Conservation (phyloP, 2,113 vertebrate species). For the Meriones unguiculatus region DNA sequence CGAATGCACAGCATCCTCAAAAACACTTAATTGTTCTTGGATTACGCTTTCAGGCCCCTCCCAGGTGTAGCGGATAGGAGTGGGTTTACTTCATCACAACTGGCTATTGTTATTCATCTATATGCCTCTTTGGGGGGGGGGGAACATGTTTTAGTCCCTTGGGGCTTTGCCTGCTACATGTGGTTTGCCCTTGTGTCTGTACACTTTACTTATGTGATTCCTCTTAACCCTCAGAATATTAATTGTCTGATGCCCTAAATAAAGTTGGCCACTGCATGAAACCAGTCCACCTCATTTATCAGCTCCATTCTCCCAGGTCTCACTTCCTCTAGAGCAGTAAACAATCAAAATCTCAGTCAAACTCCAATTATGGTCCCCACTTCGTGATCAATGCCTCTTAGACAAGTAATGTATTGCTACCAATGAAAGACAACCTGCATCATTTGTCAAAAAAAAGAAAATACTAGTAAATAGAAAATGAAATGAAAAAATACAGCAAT, state of each 20-base stretch:
- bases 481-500: background rate
- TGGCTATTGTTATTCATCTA: background rate
- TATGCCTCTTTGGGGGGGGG: background rate
- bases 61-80: background rate
- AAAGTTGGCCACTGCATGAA: background rate
- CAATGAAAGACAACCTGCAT: background rate
- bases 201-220: background rate
- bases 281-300: background rate
- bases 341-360: background rate
- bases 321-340: background rate
- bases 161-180: background rate
- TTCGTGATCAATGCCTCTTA: background rate
- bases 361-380: background rate
- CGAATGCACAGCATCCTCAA: background rate
- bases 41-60: background rate
- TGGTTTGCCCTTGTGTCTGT: background rate
- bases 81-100: background rate
- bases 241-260: background rate
- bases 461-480: background rate
- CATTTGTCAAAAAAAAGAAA: background rate
- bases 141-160: background rate
- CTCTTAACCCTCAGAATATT: background rate
- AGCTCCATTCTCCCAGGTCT: background rate
- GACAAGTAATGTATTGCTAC: background rate
- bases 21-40: background rate